Conservation (phyloP, 2,113 vertebrate species). For the Paedocypris sp. region DNA sequence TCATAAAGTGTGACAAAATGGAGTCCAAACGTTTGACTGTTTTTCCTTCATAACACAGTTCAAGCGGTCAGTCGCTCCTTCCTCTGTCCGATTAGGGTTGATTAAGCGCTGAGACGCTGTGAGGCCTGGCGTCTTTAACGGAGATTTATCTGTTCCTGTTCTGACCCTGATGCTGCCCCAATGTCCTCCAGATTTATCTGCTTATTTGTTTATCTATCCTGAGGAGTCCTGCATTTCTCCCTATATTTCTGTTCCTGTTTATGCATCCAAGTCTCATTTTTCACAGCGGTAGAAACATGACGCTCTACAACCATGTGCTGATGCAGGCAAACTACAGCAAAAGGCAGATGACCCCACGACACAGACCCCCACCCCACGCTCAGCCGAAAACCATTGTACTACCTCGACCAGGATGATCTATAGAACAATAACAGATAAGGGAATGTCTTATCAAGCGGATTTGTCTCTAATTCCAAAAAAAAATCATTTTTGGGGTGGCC, state of each 20-base stretch:
- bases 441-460: no score
- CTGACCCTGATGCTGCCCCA: slow-evolving; percentile 54
- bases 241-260: slow-evolving; percentile 52
- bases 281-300: slow-evolving; percentile 41
- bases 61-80: slow-evolving; percentile 44
- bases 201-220: slow-evolving; percentile 66
- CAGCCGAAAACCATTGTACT: background rate
- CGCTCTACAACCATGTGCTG: slow-evolving; percentile 46
- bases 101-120: slow-evolving; percentile 66
- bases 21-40: no score
- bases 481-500: no score
- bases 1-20: no score
- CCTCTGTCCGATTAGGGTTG: slow-evolving; percentile 63
- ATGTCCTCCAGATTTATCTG: slow-evolving; percentile 64
- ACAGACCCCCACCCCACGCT: slow-evolving; percentile 19
- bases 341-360: slow-evolving; percentile 50
- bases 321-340: slow-evolving; percentile 44
- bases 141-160: slow-evolving; percentile 72
- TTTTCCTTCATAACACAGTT: slow-evolving; percentile 22
- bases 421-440: no score
- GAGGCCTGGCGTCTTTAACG: slow-evolving; percentile 61
- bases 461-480: no score
- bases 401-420: background rate
- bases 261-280: slow-evolving; percentile 52
- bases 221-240: slow-evolving; percentile 46